phyloP scores from a whole-genome alignment of 2,113 vertebrate genomes.

The Hiodon tergisus region DNA sequence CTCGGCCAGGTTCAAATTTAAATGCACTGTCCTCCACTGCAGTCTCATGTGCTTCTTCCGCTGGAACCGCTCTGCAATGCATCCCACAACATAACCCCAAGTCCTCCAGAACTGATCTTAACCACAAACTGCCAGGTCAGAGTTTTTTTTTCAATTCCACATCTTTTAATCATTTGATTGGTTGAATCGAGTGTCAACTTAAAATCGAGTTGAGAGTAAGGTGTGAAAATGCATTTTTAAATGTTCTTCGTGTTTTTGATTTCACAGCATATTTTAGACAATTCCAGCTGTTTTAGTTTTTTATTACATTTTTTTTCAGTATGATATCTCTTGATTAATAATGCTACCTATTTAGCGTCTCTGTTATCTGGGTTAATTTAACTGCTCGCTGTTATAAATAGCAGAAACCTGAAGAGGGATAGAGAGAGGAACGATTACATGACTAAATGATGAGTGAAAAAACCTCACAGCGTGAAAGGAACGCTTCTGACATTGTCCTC shows the following conservation, averaged over 20 bases:
- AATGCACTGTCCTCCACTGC: conserved; percentile 46
- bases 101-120: conserved; percentile 6
- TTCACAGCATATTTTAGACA: not conserved
- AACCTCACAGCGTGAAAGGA: not conserved
- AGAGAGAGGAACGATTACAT: not conserved
- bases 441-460: conserved; percentile 20
- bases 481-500: conserved; percentile 41
- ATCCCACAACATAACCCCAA: conserved; percentile 5
- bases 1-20: conserved; percentile 5
- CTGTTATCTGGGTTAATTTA: not conserved
- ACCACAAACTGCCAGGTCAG: conserved; percentile 9
- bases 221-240: not conserved
- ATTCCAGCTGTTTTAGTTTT: not conserved
- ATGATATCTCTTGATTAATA: not conserved
- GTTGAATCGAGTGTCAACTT: too few species aligned
- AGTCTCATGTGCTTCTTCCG: conserved; percentile 39
- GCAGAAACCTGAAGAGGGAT: not conserved
- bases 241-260: not conserved
- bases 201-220: not conserved
- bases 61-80: conserved; percentile 29
- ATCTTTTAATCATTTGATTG: not conserved
- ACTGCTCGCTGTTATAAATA: not conserved
- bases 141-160: not conserved
- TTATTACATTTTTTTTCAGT: not conserved
- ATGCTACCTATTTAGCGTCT: not conserved